phyloP scores from a whole-genome alignment of 2,113 vertebrate genomes.

The Gasterosteus aculeatus region DNA sequence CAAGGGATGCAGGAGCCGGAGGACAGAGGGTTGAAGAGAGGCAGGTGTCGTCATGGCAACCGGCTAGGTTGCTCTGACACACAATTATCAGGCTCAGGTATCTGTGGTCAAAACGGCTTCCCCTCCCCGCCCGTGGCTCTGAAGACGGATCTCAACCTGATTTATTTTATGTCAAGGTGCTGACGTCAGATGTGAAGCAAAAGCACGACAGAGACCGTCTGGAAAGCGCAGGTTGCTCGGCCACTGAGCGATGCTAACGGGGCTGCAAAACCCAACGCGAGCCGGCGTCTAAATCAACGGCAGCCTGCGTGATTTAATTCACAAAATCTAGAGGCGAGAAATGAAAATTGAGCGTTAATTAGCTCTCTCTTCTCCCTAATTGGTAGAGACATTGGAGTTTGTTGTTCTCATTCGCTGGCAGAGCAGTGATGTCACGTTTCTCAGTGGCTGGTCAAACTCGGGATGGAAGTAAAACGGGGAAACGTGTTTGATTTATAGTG shows the following conservation, averaged over 20 bases:
- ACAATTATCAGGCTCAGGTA: too few species aligned
- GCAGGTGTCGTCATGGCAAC: neutral
- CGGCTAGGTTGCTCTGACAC: neutral
- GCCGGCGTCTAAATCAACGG: neutral
- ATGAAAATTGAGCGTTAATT: neutral
- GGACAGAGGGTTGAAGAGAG: too few species aligned
- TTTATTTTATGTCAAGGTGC: neutral
- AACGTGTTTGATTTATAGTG: constrained; percentile 30
- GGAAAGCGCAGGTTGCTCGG: neutral
- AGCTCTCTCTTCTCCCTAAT: neutral
- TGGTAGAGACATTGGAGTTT: neutral
- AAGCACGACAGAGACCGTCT: neutral
- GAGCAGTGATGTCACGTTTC: neutral
- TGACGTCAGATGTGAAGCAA: neutral
- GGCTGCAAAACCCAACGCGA: neutral
- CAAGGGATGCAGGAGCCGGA: too few species aligned
- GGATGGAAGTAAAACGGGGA: neutral
- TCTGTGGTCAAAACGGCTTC: too few species aligned
- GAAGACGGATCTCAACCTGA: neutral
- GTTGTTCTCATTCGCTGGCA: neutral
- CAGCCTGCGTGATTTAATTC: too few species aligned
- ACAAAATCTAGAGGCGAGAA: neutral
- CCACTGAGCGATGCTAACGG: neutral
- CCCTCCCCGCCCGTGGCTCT: neutral
- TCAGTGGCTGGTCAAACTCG: neutral